Base-by-base conservation (phyloP, 2,797 vertebrate genomes). In the Parotocinclus haroldoi region DNA sequence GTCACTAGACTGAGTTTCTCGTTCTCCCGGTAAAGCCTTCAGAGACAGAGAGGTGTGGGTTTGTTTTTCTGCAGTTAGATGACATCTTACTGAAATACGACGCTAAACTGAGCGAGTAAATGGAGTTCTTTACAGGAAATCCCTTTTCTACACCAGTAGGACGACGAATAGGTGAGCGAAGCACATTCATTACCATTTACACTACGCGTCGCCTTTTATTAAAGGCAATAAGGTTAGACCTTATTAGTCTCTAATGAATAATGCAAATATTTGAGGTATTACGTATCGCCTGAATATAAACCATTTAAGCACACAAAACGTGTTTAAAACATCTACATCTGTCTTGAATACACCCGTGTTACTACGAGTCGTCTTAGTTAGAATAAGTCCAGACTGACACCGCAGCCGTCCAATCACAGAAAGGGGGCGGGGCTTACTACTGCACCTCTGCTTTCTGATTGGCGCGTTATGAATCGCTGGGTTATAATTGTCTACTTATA, bases 71-170 rank as follows among this genome's bases (percentile, higher is more conserved):
- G 27, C n/a, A 58, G 44, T 18, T 17, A 14, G 17, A 37, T 40
- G 17, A 27, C 27, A 27, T 27, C 27, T 2, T 27, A 27, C 13
- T 44, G 45, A 57, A 45, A 56, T 13, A 7, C 19, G 9, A 50
- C 14, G 5, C 48, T 14, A 18, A 50, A 7, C 49, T 9, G 13
- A 53, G 39, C 38, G 17, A 61, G 60, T 66, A 7, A 51, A 92
- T 92, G 90, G 91, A 92, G 72, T 92, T 92, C 71, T 75, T 91
- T 66, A 61, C 83, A 74, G 88, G 91, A 37, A 91, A 84, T 14
- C 90, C 90, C 13, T 91, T 89, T 76, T 81, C 81, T 72, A 87
- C 89, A 27, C 69, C 83, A 51, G 85, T 88, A 64, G 91, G 91
- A 16, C 89, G 89, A 71, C 80, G 79, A 17, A 87, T 92, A 61